Percentiles rank a stretch among this genome's conserved stretches.
Conservation (phyloP, 2,888 invertebrate species). For the Callyntrura sp. region DNA sequence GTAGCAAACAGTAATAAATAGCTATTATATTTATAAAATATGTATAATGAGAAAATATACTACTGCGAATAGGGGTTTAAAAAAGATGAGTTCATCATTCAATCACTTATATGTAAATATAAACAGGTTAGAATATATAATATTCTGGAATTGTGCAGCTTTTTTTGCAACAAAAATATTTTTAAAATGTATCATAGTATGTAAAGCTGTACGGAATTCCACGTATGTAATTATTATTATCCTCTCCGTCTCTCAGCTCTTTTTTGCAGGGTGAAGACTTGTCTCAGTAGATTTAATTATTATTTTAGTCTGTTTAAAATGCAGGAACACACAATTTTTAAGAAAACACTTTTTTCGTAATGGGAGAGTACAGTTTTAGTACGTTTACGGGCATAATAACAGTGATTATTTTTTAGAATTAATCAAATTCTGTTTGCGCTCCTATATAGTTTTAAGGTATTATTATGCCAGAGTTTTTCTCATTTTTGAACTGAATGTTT, state of each 20-base stretch:
- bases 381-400: no score
- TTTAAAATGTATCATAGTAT: constrained; percentile 4
- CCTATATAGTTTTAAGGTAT: neutral
- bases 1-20: neutral
- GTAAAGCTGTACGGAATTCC: neutral
- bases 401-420: no score
- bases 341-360: no score
- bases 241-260: no score
- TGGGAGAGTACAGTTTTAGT: no score
- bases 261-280: no score
- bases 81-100: constrained; percentile 3
- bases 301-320: no score
- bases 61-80: neutral
- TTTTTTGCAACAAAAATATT: constrained; percentile 9
- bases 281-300: no score
- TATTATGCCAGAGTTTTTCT: neutral
- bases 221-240: no score
- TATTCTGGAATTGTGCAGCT: constrained; percentile 28
- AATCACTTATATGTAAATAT: constrained; percentile 24
- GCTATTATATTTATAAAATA: no score
- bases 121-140: neutral
- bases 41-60: neutral
- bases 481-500: neutral
- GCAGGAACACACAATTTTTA: no score
- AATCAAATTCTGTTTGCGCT: neutral